These are phyloP conservation scores for Chrysochloris asiatica DNA, from an alignment of 2,113 vertebrate species.

Conservation along the genomic window DNA sequence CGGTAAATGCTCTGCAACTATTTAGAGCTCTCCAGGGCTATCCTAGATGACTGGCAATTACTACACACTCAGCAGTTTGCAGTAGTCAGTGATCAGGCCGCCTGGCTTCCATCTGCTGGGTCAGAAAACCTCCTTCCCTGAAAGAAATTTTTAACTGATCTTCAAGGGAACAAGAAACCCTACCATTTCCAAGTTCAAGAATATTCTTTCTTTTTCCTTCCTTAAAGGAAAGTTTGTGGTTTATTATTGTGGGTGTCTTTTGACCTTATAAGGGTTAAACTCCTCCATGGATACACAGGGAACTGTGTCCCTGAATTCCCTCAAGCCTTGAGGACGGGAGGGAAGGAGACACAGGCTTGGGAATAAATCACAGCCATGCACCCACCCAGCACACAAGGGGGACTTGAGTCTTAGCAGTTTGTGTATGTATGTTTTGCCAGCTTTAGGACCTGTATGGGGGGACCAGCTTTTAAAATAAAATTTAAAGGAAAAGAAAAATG, in stretches of 20 bases:
- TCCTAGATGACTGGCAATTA: constrained; percentile 75
- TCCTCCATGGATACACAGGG: constrained; percentile 27
- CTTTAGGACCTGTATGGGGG: not conserved
- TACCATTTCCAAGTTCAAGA: constrained; percentile 65
- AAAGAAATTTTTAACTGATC: constrained; percentile 74
- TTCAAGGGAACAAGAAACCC: constrained; percentile 65
- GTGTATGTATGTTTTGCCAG: constrained; percentile 11
- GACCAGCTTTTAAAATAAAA: constrained; percentile 48
- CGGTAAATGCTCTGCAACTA: constrained; percentile 59
- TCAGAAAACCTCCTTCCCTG: constrained; percentile 69
- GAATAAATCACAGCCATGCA: constrained; percentile 52
- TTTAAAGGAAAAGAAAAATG: not conserved
- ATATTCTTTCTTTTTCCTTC: constrained; percentile 45
- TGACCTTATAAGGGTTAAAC: constrained; percentile 58
- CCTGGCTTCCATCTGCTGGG: constrained; percentile 68
- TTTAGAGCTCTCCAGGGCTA: constrained; percentile 75
- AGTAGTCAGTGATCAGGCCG: constrained; percentile 64
- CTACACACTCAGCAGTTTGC: constrained; percentile 75
- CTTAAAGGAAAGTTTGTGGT: constrained; percentile 62
- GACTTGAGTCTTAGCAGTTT: not conserved
- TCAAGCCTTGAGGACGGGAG: constrained; percentile 17
- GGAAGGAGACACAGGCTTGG: not conserved
- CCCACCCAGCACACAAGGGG: constrained; percentile 62
- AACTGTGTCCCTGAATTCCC: constrained; percentile 25
- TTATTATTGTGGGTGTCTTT: constrained; percentile 35